These are phyloP conservation scores for Heteromurus nitidus DNA, from an alignment of 2,888 invertebrate genomes.

Conservation along the genomic window DNA sequence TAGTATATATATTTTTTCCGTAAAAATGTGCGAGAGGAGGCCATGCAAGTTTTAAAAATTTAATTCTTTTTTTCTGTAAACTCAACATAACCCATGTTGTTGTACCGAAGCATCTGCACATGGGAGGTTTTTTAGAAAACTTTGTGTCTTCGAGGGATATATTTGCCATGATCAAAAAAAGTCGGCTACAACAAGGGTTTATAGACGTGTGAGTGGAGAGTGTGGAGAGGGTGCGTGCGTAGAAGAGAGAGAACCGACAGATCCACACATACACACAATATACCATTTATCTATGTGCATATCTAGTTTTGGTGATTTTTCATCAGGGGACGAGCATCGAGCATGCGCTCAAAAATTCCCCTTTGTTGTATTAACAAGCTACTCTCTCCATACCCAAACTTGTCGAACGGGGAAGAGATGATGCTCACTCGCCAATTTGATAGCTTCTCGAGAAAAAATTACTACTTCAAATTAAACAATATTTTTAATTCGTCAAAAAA, in stretches of 20 bases:
- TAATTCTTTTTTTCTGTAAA: conserved; percentile 45
- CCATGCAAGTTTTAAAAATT: conserved; percentile 51
- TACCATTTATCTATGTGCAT: conserved; percentile 46
- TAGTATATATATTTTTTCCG: conserved; percentile 44
- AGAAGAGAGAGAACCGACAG: conserved; percentile 42
- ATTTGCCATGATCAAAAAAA: conserved; percentile 23
- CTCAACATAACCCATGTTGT: conserved; percentile 1
- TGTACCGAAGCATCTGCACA: conserved; percentile 36
- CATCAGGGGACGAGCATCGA: conserved; percentile 9
- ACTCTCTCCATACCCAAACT: conserved; percentile 1
- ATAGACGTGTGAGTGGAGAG: no score
- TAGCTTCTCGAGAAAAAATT: conserved; percentile 23
- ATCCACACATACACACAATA: conserved; percentile 38
- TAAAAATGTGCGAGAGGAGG: conserved; percentile 44
- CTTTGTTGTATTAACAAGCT: conserved; percentile 46
- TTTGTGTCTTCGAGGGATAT: conserved; percentile 19
- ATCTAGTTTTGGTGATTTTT: conserved; percentile 40
- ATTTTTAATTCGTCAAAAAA: conserved; percentile 31
- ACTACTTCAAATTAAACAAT: conserved; percentile 42
- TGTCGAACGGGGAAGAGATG: background rate
- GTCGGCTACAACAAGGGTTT: conserved; percentile 44
- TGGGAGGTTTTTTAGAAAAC: conserved; percentile 41
- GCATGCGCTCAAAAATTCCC: conserved; percentile 53
- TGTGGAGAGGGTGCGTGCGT: conserved; percentile 55
- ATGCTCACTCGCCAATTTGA: conserved; percentile 25